These are phyloP conservation scores for Epinephelus awoara DNA, from an alignment of 2,797 vertebrate species.

Conservation along the genomic window DNA sequence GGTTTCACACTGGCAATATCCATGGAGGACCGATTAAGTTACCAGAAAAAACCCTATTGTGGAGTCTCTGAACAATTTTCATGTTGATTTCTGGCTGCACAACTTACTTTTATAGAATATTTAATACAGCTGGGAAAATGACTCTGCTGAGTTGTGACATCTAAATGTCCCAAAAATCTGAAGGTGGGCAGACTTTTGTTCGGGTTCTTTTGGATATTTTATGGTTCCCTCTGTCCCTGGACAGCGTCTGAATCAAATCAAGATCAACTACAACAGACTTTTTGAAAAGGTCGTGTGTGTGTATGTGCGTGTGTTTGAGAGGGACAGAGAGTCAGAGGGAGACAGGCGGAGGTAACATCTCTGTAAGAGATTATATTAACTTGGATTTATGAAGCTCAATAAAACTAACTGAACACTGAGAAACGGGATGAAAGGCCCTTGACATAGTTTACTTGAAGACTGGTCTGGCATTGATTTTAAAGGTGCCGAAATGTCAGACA, in stretches of 20 bases:
- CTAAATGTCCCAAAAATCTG: conserved; percentile 26
- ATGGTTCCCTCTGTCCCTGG: conserved; percentile 4
- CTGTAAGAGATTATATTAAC: conserved; percentile 16
- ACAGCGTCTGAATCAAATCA: conserved; percentile 27
- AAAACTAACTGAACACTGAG: conserved; percentile 18
- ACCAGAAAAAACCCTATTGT: conserved; percentile 32
- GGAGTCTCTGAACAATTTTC: conserved; percentile 49
- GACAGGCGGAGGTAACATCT: neutral
- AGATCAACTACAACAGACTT: conserved; percentile 15
- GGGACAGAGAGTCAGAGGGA: neutral
- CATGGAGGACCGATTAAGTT: conserved; percentile 36
- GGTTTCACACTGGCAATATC: conserved; percentile 46
- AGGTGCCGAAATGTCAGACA: conserved; percentile 18
- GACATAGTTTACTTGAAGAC: conserved; percentile 10
- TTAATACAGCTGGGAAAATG: conserved; percentile 32
- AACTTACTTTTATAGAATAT: conserved; percentile 53
- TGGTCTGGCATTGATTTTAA: conserved; percentile 27
- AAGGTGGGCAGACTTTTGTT: conserved; percentile 26
- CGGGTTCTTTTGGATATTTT: neutral
- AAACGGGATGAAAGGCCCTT: conserved; percentile 1
- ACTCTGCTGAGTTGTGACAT: conserved; percentile 20
- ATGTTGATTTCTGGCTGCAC: conserved; percentile 50
- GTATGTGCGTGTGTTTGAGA: neutral
- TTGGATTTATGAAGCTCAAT: conserved; percentile 32
- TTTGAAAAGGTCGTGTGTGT: conserved; percentile 23